These are phyloP conservation scores for Axea sp. DNA, from an alignment of 2,888 invertebrate species.

Conservation along the genomic window DNA sequence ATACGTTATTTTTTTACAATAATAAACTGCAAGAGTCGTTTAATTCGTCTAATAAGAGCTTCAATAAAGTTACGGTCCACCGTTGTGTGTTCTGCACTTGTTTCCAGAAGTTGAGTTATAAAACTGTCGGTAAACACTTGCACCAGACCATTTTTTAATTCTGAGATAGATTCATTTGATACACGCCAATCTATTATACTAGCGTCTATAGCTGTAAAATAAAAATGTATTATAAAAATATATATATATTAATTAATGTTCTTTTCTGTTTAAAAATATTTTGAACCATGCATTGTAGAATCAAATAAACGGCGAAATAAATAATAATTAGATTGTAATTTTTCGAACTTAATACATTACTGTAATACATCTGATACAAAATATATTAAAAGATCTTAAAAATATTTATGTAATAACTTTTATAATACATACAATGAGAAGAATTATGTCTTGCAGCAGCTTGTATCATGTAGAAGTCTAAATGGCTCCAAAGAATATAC, in stretches of 20 bases:
- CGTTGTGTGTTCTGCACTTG: conserved; percentile 84
- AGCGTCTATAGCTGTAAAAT: conserved; percentile 71
- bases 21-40: conserved; percentile 89
- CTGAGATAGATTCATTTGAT: conserved; percentile 83
- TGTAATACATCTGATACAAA: too few relatives aligned
- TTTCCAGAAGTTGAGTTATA: conserved; percentile 86
- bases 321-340: too few relatives aligned
- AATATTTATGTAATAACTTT: too few relatives aligned
- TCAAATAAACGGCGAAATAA: too few relatives aligned
- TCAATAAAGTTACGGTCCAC: conserved; percentile 86
- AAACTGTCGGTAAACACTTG: conserved; percentile 89
- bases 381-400: too few relatives aligned
- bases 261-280: too few relatives aligned
- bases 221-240: not conserved
- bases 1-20: conserved; percentile 80
- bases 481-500: conserved; percentile 88
- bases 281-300: too few relatives aligned
- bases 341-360: too few relatives aligned
- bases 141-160: conserved; percentile 86
- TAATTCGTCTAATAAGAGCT: conserved; percentile 88
- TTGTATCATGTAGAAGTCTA: conserved; percentile 85
- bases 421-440: conserved; percentile 68
- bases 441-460: conserved; percentile 80
- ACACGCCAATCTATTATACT: conserved; percentile 80
- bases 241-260: too few relatives aligned